Base-by-base conservation (phyloP, 2,797 vertebrate genomes). In the Antennarius maculatus region DNA sequence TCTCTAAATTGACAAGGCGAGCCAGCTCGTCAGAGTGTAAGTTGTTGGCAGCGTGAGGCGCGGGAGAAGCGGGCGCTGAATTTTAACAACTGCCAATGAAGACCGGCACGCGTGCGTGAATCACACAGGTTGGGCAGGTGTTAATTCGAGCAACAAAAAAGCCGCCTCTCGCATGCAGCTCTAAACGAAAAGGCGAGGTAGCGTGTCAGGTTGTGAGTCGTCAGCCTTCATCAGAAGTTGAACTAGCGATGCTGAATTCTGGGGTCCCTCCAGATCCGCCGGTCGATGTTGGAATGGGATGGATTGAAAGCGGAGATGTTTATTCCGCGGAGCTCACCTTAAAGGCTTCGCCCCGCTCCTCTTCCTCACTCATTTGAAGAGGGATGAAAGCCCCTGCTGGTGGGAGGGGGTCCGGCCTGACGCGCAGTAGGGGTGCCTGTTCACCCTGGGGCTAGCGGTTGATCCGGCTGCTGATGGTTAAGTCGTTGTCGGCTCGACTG, bases 381-480 rank as follows among this genome's bases (percentile, higher is more conserved):
- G 55, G 64, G 72, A 61, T 80, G 72, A 78, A 80, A 82, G 76
- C 69, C 75, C 16, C 74, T 73, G 74, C 70, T 57, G 68, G 51
- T 62, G 71, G 62, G 71, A 67, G 83, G 82, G 77, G 72, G 74
- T 81, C 73, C 65, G 51, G 62, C 28, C 1, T 63, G 68, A 49
- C 41, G 4, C 88, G 79, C 77, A 82, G 72, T 59, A 54, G 79
- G 86, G 79, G 84, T 50, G 23, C 76, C 28, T 65, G 70, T 76
- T 67, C 64, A 13, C 64, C 89, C 73, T 29, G 4, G 46, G 86
- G 88, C 80, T 49, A 7, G 17, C 1, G 58, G 82, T 88, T 88
- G 87, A 89, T 89, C 61, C 73, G 61, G 66, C 77, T 53, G 53
- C 62, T 80, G 82, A 88, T 77, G 71, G 81, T 83, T 48, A 71